Conservation (phyloP, 2,113 vertebrate species). For the Xenus cinereus region DNA sequence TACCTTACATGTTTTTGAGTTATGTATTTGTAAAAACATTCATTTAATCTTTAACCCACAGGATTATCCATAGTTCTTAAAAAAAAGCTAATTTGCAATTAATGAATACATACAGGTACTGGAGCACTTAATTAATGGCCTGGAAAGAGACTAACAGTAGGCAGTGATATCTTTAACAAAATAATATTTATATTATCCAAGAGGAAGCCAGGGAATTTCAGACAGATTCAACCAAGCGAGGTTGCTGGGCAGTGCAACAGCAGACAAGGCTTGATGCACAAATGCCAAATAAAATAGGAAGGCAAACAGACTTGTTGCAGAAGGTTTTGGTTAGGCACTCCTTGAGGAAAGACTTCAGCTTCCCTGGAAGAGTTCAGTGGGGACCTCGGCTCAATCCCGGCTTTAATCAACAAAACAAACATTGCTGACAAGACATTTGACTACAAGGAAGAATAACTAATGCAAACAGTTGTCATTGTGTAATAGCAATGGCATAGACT, state of each 20-base stretch:
- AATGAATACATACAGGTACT: background rate
- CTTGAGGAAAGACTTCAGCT: conserved; percentile 6
- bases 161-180: background rate
- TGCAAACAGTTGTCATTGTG: background rate
- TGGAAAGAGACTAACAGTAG: background rate
- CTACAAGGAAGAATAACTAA: conserved; percentile 14
- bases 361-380: background rate
- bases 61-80: background rate
- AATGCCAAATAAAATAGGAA: background rate
- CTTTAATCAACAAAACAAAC: conserved; percentile 33
- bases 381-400: background rate
- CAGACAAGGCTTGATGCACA: background rate
- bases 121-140: background rate
- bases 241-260: background rate
- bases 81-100: background rate
- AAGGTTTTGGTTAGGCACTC: background rate
- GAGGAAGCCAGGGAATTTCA: background rate
- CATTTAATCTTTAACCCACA: background rate
- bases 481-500: background rate
- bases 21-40: background rate
- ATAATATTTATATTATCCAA: background rate
- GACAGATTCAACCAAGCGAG: background rate
- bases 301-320: background rate
- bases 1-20: background rate
- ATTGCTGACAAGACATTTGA: background rate